Evolutionary conservation across 2,113 vertebrate species (phyloP), one percentile per base, ranked within the genome.

Genomic region (Tragelaphus buxtoni): DNA sequence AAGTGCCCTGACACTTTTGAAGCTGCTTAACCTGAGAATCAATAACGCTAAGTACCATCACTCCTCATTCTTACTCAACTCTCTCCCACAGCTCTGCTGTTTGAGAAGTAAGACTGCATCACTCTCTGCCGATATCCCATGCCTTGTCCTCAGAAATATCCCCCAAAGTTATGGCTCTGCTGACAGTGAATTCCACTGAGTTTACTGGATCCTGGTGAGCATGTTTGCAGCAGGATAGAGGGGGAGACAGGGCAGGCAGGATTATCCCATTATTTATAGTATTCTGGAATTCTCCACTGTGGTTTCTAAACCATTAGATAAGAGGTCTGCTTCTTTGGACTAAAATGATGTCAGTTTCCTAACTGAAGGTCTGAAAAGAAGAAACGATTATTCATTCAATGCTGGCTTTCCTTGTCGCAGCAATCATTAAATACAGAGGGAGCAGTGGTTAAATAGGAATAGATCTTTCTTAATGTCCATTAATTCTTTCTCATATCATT

Each of bases 321-420:
- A 88, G 20, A 35, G 84, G 32, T 5, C 65, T 90, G 18, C 30
- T 79, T 92, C 69, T 90, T 84, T 90, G 53, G 39, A 65, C 76
- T 69, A 94, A 90, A 92, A 90, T 86, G 65, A 93, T 28, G 63
- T 85, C 60, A 76, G 55, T 76, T 96, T 96, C 69, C 61, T 94
- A 96, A 86, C 11, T 81, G 22, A 35, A 90, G 88, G 49, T 79
- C 60, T 93, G 45, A 28, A 55, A 94, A 96, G 35, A 47, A 87
- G 47, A 39, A 92, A 90, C 24, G 55, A 72, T 82, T 72, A 69
- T 42, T 96, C 72, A 35, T 28, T 94, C n/a, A 83, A 12, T 22
- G 47, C 16, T 84, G 47, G 88, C 42, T 97, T 92, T 94, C 80
- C 86, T 35, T 26, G 65, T 26, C 56, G 53, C 30, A 94, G 60